Conservation (phyloP, 2,113 vertebrate species). For the Cygnus buccinator region DNA sequence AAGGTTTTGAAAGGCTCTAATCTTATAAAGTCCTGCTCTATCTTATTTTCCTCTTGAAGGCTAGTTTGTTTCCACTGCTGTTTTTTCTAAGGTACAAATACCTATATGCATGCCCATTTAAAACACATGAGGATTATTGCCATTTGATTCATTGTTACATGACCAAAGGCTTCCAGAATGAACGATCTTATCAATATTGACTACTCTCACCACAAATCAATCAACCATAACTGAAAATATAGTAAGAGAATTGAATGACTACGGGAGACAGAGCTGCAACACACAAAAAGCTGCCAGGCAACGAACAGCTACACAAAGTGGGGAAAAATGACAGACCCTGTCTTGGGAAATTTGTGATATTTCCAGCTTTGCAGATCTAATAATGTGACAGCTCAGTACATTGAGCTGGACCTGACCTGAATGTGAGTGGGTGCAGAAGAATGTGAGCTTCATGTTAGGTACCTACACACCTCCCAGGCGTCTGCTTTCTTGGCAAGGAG, state of each 20-base stretch:
- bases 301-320: background rate
- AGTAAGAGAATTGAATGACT: background rate
- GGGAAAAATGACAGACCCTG: background rate
- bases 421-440: background rate
- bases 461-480: background rate
- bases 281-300: constrained; percentile 18
- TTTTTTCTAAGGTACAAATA: background rate
- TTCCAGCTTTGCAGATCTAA: constrained; percentile 1
- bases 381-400: background rate
- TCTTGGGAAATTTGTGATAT: background rate
- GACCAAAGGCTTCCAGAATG: background rate
- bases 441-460: background rate
- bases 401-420: background rate
- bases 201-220: background rate
- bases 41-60: background rate
- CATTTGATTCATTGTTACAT: background rate
- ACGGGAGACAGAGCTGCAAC: background rate
- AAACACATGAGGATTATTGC: background rate
- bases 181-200: constrained; percentile 15
- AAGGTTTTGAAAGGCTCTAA: background rate
- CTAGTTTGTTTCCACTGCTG: background rate
- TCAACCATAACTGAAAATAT: background rate
- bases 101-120: background rate
- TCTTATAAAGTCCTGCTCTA: background rate
- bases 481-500: background rate